Percentiles rank a stretch among this genome's conserved stretches.
Evolutionary conservation across 2,113 vertebrate genomes (phyloP).

Genomic region (Neotoma lepida): DNA sequence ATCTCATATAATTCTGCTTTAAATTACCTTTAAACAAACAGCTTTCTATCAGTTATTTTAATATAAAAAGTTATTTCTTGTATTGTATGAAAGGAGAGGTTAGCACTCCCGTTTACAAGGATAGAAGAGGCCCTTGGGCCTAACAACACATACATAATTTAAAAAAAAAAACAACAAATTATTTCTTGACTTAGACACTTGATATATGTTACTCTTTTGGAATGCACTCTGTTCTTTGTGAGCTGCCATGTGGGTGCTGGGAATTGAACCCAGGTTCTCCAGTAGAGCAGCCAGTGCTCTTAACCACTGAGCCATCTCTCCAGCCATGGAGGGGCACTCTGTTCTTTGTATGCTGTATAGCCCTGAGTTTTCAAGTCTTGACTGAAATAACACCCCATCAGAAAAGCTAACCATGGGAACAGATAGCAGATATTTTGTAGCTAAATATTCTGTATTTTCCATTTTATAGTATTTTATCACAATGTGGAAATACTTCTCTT

Average conservation of each 20-base stretch:
- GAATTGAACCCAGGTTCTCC: too few relatives aligned
- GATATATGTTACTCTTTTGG: background rate
- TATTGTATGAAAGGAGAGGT: background rate
- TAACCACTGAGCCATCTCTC: too few relatives aligned
- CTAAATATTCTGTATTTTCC: slow-evolving; percentile 8
- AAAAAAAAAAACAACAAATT: too few relatives aligned
- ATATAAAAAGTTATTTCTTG: background rate
- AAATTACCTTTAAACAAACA: background rate
- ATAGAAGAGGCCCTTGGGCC: background rate
- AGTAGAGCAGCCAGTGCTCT: too few relatives aligned
- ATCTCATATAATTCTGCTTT: background rate
- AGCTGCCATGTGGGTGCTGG: too few relatives aligned
- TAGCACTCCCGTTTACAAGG: background rate
- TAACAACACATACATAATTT: background rate
- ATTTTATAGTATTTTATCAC: slow-evolving; percentile 18
- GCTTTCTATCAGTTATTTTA: background rate
- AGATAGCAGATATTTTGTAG: background rate
- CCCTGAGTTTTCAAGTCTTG: background rate
- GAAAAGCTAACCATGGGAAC: slow-evolving; percentile 25
- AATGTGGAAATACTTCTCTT: slow-evolving; percentile 29
- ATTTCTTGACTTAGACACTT: background rate
- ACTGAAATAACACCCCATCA: slow-evolving; percentile 1
- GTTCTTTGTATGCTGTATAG: background rate
- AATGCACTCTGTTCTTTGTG: slow-evolving; percentile 8
- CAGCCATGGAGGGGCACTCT: too few relatives aligned